Base-by-base conservation (phyloP, 2,113 vertebrate genomes). In the Eleginops maclovinus region DNA sequence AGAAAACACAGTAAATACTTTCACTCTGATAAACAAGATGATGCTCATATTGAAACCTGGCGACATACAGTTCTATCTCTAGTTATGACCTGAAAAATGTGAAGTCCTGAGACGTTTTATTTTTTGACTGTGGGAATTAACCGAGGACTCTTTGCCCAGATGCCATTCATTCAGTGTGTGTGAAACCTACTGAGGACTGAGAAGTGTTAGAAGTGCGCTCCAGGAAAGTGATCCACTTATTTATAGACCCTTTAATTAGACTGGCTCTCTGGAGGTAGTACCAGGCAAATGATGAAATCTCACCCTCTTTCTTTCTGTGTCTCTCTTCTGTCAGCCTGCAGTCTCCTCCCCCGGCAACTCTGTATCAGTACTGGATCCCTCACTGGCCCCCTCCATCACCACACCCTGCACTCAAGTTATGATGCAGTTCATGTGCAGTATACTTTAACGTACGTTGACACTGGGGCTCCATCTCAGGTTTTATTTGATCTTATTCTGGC, bases 201-300 rank as follows among this genome's bases (percentile, higher is more conserved):
- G 59, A 43, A 19, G 56, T 63, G 79, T 89, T 80, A 88, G 87
- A 90, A 89, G 87, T 83, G 72, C 17, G 83, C 75, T 90, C 88
- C 89, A 87, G 91, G 82, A 92, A 92, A 91, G 72, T 84, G 53
- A 86, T 87, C 72, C 67, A 76, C 87, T 91, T 93, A 92, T 92
- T 93, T 93, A 88, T 92, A 91, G 91, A 63, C n/a, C 5, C 55
- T 73, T 83, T 90, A 92, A 92, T 92, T 92, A 89, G 90, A 90
- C 83, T 90, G 79, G 16, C 63, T 89, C 91, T 88, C 89, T 41
- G 64, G 87, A 83, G 89, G 36, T 81, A 85, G 67, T 19, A 81
- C 49, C 60, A 70, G 81, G 84, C 88, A 77, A 85, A 84, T 65
- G 87, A 91, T 88, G 82, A 92, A 86, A 76, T 86, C 54, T 88